Conservation (phyloP, 2,113 vertebrate species). For the Oncorhynchus masou region DNA sequence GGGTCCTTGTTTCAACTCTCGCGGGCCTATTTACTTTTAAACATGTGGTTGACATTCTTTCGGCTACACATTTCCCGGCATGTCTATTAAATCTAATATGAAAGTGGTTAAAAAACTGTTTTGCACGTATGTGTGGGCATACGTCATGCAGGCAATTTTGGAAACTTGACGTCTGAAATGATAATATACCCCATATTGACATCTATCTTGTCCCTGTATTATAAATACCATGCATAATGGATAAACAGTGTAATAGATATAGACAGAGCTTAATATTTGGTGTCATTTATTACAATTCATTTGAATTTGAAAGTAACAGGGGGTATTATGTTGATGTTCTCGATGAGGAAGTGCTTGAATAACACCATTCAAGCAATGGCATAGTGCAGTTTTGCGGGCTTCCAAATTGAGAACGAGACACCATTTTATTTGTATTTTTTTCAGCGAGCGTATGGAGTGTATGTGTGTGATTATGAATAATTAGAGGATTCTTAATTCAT, state of each 20-base stretch:
- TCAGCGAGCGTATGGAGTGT: slow-evolving; percentile 36
- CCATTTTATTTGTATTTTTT: slow-evolving; percentile 18
- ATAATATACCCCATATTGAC: too few relatives aligned
- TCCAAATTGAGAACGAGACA: neutral
- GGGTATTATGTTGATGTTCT: neutral
- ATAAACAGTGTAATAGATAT: too few relatives aligned
- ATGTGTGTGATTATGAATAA: slow-evolving; percentile 83
- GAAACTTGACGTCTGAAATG: too few relatives aligned
- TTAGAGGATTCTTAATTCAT: slow-evolving; percentile 80
- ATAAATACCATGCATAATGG: too few relatives aligned
- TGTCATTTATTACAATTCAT: slow-evolving; percentile 31
- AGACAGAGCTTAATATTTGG: too few relatives aligned
- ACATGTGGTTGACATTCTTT: slow-evolving; percentile 80
- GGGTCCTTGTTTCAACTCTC: slow-evolving; percentile 76
- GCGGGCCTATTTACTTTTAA: slow-evolving; percentile 75
- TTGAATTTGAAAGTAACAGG: slow-evolving; percentile 38
- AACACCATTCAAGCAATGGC: neutral
- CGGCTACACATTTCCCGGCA: slow-evolving; percentile 76
- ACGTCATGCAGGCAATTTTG: slow-evolving; percentile 67
- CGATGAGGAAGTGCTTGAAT: neutral
- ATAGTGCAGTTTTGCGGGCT: neutral
- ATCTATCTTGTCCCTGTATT: too few relatives aligned
- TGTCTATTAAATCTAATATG: slow-evolving; percentile 76
- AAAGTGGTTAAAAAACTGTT: slow-evolving; percentile 55
- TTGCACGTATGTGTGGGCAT: slow-evolving; percentile 44